Evolutionary conservation across 2,797 vertebrate species (phyloP), one percentile per base, ranked within the genome.

Genomic region (Momotus momota): DNA sequence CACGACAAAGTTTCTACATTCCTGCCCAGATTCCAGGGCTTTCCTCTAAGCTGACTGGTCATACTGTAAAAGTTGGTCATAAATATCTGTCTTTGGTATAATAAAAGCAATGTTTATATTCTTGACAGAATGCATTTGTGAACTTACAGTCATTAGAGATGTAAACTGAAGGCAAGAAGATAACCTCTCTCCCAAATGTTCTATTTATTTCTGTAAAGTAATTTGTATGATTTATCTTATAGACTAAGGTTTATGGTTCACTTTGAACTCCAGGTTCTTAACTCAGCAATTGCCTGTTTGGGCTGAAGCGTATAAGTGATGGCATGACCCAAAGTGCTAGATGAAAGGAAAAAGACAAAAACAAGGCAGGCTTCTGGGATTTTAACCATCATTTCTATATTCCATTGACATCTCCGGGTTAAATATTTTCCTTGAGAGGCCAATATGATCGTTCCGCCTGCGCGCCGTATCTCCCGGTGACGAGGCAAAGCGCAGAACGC

Each of bases 151-250:
- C 97, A 97, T 97, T 97, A 97, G 97, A 96, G 97, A 97, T 97
- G 97, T 97, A 97, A 97, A 96, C 96, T 62, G 93, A 96, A 97
- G 96, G 97, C 94, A 96, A 96, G 94, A 88, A 91, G 97, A 97
- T 98, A 97, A 98, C 97, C 97, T 94, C 95, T 96, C 97, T 97
- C 96, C 91, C 88, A 96, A 96, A 97, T 64, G 96, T 92, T 97
- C 97, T 97, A 97, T 98, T 97, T 97, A 97, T 97, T 98, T 98
- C 96, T 97, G 96, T 96, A 97, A 98, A 98, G 97, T 95, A 96
- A 98, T 98, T 97, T 98, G 97, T 97, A 97, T 97, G 97, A 97
- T 98, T 98, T 97, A 98, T 98, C 97, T 97, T 93, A 94, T 88
- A 77, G 94, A 96, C 95, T 86, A 94, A 97, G 91, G 97, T 97